Percentiles rank a stretch among this genome's conserved stretches.
Conservation (phyloP, 2,113 vertebrate genomes). For the Anser brachyrhynchus region DNA sequence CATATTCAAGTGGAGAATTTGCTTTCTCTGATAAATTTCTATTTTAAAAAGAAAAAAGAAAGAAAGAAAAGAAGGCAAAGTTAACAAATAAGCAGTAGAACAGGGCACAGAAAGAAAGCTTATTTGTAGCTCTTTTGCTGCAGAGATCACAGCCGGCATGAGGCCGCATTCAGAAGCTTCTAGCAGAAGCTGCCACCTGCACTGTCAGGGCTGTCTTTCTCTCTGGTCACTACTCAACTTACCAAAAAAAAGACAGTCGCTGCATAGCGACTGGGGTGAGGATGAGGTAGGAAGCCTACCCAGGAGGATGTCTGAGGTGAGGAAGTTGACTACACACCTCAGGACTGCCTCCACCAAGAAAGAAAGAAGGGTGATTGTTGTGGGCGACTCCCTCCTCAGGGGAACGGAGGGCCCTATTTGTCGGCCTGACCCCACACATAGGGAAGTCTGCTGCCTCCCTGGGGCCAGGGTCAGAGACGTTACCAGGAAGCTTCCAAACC, state of each 20-base stretch:
- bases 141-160: accelerated
- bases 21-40: neutral
- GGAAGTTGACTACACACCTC: too few relatives aligned
- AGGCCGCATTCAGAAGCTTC: neutral
- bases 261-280: too few relatives aligned
- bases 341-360: too few relatives aligned
- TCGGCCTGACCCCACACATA: too few relatives aligned
- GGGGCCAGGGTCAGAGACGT: too few relatives aligned
- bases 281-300: too few relatives aligned
- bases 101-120: neutral
- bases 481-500: too few relatives aligned
- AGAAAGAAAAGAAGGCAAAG: neutral
- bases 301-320: too few relatives aligned
- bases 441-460: too few relatives aligned
- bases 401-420: too few relatives aligned
- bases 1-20: neutral
- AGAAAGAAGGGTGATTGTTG: too few relatives aligned
- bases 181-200: neutral
- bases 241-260: neutral
- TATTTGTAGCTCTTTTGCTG: neutral
- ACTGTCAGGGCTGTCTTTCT: neutral
- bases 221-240: accelerated
- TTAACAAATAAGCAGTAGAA: neutral
- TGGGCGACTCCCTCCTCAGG: too few relatives aligned
- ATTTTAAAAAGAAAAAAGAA: neutral